These are phyloP conservation scores for Okapia johnstoni DNA, from an alignment of 2,113 vertebrate species.

Conservation along the genomic window DNA sequence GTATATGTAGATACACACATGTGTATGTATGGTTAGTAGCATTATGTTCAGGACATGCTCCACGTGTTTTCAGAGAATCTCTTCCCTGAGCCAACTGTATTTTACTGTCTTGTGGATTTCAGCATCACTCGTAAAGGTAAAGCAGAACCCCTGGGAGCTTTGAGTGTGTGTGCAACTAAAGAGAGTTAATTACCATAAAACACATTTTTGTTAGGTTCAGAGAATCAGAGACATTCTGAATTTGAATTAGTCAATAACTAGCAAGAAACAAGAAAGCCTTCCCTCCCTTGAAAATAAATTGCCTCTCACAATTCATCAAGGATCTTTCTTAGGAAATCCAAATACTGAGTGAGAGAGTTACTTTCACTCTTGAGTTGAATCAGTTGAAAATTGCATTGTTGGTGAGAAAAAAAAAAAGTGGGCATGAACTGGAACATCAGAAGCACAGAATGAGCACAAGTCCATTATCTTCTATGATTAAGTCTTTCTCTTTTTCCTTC, in stretches of 20 bases:
- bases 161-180: not conserved
- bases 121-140: not conserved
- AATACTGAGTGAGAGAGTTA: not conserved
- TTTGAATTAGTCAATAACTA: not conserved
- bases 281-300: not conserved
- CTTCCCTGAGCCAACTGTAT: not conserved
- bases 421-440: not conserved
- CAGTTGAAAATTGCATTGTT: not conserved
- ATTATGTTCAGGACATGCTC: not conserved
- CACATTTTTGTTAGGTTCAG: not conserved
- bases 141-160: not conserved
- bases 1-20: not conserved
- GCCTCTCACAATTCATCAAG: not conserved
- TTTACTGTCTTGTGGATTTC: not conserved
- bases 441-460: not conserved
- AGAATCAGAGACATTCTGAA: not conserved
- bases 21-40: not conserved
- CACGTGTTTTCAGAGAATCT: not conserved
- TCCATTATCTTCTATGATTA: not conserved
- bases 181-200: not conserved
- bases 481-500: not conserved
- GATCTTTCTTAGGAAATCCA: not conserved
- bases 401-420: not conserved
- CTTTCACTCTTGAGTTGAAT: not conserved
- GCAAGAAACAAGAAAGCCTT: not conserved